Evolutionary conservation across 2,888 invertebrate species (phyloP), one percentile per base, ranked within the genome.

Genomic region (Volucella zonaria): DNA sequence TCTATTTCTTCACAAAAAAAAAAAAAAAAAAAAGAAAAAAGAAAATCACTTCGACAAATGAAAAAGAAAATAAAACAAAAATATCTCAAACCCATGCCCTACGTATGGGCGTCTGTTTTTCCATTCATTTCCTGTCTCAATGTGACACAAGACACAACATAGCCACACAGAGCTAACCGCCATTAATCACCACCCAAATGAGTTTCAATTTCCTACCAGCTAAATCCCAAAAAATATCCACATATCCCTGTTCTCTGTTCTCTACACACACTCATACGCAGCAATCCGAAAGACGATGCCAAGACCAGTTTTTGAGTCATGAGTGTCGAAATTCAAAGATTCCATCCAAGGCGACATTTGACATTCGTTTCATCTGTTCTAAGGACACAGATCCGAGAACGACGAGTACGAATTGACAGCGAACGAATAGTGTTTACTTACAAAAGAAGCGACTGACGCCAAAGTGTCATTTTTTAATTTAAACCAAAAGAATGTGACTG

Each of bases 121-220:
- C 62, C 82, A 70, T 83, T 75, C 74, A 52, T 79, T 83, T 83
- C 74, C 79, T 75, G 59, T 83, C 61, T 67, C 15, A 49, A 71
- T 56, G 70, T 75, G 83, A 75, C 71, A 83, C 70, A 62, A 64
- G 31, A 31, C 31, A 31, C 31, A 38, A 38, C 38, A 59, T 38
- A 59, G 58, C 49, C 64, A 62, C 59, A 79, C 68, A 82, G 58
- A 68, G 68, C 61, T 40, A 81, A 85, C 76, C 68, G 73, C 71
- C 73, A 85, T 85, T 85, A 85, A 85, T 81, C 85, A 81, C 81
- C 73, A 81, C 49, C 68, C 76, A 73, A 81, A 81, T 85, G 81
- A 80, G 81, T 85, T 85, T 81, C 58, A 51, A 76, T 75, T 79
- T 82, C 67, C 78, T 73, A 66, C 40, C 52, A 31, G 43, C 38